Conservation (phyloP, 2,113 vertebrate species). For the Sinocyclocheilus maitianheensis region DNA sequence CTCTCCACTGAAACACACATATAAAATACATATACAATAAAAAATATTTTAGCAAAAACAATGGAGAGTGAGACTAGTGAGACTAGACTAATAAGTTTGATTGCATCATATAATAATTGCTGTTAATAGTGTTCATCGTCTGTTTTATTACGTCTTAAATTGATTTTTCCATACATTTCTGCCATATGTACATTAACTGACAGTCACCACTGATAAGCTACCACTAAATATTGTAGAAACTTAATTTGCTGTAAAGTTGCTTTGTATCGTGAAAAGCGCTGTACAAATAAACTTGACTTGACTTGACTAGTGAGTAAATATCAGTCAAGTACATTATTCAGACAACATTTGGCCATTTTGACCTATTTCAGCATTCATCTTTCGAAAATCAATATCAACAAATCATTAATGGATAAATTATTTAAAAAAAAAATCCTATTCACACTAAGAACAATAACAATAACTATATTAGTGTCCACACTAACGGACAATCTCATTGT, state of each 20-base stretch:
- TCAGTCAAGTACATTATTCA: not conserved
- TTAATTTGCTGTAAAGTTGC: no score
- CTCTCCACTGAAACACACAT: slow-evolving; percentile 76
- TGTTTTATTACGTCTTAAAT: no score
- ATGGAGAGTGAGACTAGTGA: not conserved
- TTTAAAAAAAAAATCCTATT: no score
- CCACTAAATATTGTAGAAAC: no score
- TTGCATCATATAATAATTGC: no score
- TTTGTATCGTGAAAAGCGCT: no score
- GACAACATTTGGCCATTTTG: not conserved
- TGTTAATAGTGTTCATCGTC: no score
- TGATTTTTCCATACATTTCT: no score
- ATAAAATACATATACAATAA: slow-evolving; percentile 24
- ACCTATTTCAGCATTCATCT: not conserved
- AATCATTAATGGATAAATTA: not conserved
- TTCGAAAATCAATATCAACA: not conserved
- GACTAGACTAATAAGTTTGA: no score
- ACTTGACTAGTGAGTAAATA: not conserved
- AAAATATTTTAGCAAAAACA: not conserved
- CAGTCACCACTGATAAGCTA: no score
- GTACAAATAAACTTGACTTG: no score
- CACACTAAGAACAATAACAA: not conserved
- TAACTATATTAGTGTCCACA: not conserved
- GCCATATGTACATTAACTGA: no score
- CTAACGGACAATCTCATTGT: not conserved